These are phyloP conservation scores for Drosophila willistoni DNA, from an alignment of 1,140 invertebrate genomes.

Conservation along the genomic window DNA sequence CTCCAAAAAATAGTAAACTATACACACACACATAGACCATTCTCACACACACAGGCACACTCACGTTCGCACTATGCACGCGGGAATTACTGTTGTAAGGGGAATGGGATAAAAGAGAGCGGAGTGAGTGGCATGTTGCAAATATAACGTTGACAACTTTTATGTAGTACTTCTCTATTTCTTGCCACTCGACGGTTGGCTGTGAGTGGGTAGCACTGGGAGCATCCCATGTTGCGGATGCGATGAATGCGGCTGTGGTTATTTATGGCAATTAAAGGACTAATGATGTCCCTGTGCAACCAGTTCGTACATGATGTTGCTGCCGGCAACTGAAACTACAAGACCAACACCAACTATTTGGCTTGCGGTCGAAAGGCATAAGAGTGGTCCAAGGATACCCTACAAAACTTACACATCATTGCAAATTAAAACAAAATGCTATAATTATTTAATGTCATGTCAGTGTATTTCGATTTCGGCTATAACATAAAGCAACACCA, in stretches of 20 bases:
- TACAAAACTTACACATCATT: neutral
- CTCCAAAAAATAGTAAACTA: constrained; percentile 63
- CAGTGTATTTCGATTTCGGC: neutral
- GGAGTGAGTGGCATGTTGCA: constrained; percentile 36
- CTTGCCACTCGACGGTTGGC: constrained; percentile 15
- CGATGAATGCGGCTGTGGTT: constrained; percentile 65
- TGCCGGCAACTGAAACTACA: constrained; percentile 30
- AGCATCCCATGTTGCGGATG: constrained; percentile 24
- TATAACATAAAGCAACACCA: neutral
- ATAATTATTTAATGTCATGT: neutral
- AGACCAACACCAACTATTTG: constrained; percentile 38
- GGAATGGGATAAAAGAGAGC: constrained; percentile 16
- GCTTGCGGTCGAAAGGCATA: constrained; percentile 13
- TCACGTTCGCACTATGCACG: constrained; percentile 60
- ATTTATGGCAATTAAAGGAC: constrained; percentile 82
- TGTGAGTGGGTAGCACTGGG: neutral
- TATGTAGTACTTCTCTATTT: constrained; percentile 33
- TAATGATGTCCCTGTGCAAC: constrained; percentile 76
- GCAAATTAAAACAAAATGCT: too few relatives aligned
- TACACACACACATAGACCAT: constrained; percentile 8
- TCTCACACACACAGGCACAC: constrained; percentile 10
- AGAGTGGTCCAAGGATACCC: constrained; percentile 34
- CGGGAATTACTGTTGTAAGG: constrained; percentile 52
- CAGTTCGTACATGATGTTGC: constrained; percentile 55
- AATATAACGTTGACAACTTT: constrained; percentile 80